Evolutionary conservation across 2,888 invertebrate species (phyloP).

Genomic region (Archips crataeganus): DNA sequence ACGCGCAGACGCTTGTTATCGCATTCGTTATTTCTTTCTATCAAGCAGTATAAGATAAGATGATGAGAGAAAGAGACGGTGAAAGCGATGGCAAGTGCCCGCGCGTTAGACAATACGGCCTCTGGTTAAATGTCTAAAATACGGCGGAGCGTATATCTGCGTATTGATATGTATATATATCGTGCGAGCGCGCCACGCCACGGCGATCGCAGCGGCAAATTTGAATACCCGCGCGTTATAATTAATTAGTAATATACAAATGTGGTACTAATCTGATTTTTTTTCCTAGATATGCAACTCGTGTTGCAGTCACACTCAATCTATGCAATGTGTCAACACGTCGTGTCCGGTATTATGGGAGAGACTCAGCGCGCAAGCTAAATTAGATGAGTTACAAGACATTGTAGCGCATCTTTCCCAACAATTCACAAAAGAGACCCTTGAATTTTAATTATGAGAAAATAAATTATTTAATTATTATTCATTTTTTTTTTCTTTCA

Average conservation of each 20-base stretch:
- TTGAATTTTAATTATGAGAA: constrained; percentile 55
- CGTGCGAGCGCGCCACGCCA: too few species aligned
- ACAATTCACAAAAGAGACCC: constrained; percentile 54
- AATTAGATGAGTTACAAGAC: constrained; percentile 62
- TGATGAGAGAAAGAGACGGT: too few species aligned
- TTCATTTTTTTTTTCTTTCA: neutral
- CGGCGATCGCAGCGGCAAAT: too few species aligned
- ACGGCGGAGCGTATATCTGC: too few species aligned
- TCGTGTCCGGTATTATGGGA: constrained; percentile 77
- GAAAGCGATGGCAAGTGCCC: too few species aligned
- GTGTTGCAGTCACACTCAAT: constrained; percentile 66
- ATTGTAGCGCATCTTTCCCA: constrained; percentile 64
- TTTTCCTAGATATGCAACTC: constrained; percentile 68
- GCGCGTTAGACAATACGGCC: too few species aligned
- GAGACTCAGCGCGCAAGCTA: constrained; percentile 59
- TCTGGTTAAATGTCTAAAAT: too few species aligned
- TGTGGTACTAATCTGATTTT: neutral
- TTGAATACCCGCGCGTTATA: neutral
- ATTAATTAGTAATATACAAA: neutral
- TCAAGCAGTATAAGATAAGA: too few species aligned
- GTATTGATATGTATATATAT: too few species aligned
- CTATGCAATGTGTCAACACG: constrained; percentile 65
- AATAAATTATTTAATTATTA: constrained; percentile 7
- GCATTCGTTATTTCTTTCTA: too few species aligned
- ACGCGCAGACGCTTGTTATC: too few species aligned